phyloP scores from a whole-genome alignment of 1,140 invertebrate genomes.

The Brachionus koreanus region DNA sequence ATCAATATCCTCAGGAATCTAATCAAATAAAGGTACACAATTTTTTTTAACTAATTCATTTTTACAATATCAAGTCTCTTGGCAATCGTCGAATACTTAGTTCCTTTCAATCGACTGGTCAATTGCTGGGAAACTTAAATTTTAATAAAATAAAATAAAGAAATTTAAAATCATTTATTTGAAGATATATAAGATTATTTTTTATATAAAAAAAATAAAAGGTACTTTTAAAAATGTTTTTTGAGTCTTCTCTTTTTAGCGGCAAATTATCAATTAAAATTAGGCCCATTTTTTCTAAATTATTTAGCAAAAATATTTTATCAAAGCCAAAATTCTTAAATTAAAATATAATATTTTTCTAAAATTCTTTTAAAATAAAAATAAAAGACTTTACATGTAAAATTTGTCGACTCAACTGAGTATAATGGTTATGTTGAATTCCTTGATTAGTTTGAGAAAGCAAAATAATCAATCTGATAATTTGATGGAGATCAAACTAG shows the following conservation, averaged over 20 bases:
- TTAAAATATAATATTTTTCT: neutral
- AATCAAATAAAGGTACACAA: neutral
- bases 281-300: conserved; percentile 19
- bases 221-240: conserved; percentile 27
- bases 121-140: conserved; percentile 34
- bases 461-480: conserved; percentile 9
- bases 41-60: neutral
- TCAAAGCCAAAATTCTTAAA: conserved; percentile 28
- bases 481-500: conserved; percentile 33
- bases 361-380: neutral
- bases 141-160: too few species aligned
- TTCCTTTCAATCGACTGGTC: neutral
- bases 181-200: too few species aligned
- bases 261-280: neutral
- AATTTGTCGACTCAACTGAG: neutral
- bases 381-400: conserved; percentile 25
- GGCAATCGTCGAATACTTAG: neutral
- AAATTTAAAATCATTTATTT: too few species aligned
- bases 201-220: too few species aligned
- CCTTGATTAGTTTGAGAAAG: conserved; percentile 29
- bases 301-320: conserved; percentile 3
- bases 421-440: neutral
- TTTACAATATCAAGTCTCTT: conserved; percentile 42
- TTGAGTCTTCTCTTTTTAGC: conserved; percentile 32
- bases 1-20: conserved; percentile 13